phyloP scores from a whole-genome alignment of 2,113 vertebrate genomes.

The Oncorhynchus tshawytscha region DNA sequence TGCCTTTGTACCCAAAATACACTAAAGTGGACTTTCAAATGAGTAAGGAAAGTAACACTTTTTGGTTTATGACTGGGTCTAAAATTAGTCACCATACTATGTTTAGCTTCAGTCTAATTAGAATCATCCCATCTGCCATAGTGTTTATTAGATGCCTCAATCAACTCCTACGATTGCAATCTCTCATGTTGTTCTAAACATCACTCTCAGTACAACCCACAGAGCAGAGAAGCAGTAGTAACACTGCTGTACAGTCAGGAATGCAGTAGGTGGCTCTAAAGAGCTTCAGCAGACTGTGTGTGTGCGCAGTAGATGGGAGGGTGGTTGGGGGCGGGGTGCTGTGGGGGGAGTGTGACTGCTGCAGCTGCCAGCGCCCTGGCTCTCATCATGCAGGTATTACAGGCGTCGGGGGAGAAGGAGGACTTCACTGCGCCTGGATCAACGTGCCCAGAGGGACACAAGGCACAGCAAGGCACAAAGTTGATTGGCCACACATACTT shows the following conservation, averaged over 20 bases:
- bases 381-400: conserved; percentile 68
- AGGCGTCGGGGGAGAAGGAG: conserved; percentile 36
- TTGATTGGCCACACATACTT: conserved; percentile 70
- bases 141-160: neutral
- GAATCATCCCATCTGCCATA: neutral
- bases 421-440: conserved; percentile 58
- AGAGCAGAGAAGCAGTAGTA: neutral
- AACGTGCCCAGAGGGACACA: conserved; percentile 51
- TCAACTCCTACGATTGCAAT: neutral
- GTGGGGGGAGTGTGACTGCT: conserved; percentile 38
- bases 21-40: no score
- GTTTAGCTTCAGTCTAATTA: neutral
- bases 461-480: conserved; percentile 56
- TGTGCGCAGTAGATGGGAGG: conserved; percentile 20
- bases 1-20: no score
- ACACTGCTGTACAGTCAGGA: conserved; percentile 41
- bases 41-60: no score
- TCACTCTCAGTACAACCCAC: neutral
- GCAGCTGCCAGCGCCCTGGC: conserved; percentile 39
- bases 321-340: neutral
- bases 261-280: conserved; percentile 72
- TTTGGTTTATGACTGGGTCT: no score
- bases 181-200: neutral
- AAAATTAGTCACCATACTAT: no score
- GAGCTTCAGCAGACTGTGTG: conserved; percentile 46